Percentiles rank a stretch among this genome's conserved stretches.
Conservation (phyloP, 1,140 invertebrate species). For the Diorhabda carinulata region DNA sequence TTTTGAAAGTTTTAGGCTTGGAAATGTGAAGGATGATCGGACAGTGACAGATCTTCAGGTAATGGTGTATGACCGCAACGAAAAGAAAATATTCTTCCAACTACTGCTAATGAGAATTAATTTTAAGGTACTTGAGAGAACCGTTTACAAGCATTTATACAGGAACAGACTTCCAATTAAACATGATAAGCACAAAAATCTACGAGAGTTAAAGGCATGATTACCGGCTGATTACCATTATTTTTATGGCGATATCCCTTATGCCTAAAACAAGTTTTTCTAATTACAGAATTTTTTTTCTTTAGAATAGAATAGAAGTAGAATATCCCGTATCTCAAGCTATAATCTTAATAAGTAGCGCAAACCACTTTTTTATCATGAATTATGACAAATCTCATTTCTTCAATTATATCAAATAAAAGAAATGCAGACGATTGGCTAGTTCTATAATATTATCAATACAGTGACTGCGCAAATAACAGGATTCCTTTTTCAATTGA, state of each 20-base stretch:
- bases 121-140: neutral
- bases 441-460: too few relatives aligned
- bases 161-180: neutral
- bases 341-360: neutral
- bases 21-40: neutral
- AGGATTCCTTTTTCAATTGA: too few relatives aligned
- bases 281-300: neutral
- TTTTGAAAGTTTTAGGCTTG: neutral
- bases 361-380: too few relatives aligned
- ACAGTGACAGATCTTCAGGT: neutral
- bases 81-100: neutral
- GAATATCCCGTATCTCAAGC: neutral
- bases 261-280: neutral
- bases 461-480: too few relatives aligned
- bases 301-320: neutral
- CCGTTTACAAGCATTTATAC: neutral
- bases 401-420: neutral
- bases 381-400: neutral
- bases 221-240: neutral
- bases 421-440: neutral
- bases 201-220: neutral
- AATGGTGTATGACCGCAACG: neutral
- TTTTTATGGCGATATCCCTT: neutral
- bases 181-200: neutral
- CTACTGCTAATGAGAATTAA: neutral